phyloP scores from a whole-genome alignment of 2,797 vertebrate species.

The Nyctalus aviator region DNA sequence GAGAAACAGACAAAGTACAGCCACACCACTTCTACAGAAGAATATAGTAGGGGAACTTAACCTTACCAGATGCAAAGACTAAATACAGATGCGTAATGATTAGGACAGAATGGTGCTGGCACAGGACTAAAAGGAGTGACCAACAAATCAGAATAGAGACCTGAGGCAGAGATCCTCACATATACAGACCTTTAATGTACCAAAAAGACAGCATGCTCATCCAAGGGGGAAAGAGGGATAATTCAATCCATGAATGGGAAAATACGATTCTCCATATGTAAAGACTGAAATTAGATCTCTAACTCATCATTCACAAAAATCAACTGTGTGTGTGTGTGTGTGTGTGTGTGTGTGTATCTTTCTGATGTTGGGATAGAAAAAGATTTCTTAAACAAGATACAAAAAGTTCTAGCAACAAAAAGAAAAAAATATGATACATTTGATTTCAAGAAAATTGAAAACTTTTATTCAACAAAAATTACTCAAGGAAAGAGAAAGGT shows the following conservation, averaged over 20 bases:
- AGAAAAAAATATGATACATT: background rate
- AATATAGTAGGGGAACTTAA: background rate
- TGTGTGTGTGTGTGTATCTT: background rate
- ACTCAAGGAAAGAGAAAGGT: background rate
- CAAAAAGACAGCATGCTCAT: background rate
- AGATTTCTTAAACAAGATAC: constrained; percentile 24
- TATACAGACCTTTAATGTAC: background rate
- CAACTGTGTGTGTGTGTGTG: background rate
- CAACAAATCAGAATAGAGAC: background rate
- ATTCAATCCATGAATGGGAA: background rate
- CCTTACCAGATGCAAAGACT: background rate
- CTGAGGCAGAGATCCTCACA: background rate
- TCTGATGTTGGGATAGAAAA: background rate
- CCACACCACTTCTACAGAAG: background rate
- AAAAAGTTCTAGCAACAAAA: background rate
- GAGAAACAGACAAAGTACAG: background rate
- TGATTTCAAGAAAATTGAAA: constrained; percentile 44
- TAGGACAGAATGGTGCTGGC: background rate
- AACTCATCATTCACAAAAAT: constrained; percentile 35
- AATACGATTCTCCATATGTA: background rate
- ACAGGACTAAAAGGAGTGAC: background rate
- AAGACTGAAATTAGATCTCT: constrained; percentile 21
- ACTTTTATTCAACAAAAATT: constrained; percentile 20
- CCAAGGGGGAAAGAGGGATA: background rate
- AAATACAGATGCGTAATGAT: background rate